Conservation (phyloP, 2,888 invertebrate genomes). For the Andrena praecox region DNA sequence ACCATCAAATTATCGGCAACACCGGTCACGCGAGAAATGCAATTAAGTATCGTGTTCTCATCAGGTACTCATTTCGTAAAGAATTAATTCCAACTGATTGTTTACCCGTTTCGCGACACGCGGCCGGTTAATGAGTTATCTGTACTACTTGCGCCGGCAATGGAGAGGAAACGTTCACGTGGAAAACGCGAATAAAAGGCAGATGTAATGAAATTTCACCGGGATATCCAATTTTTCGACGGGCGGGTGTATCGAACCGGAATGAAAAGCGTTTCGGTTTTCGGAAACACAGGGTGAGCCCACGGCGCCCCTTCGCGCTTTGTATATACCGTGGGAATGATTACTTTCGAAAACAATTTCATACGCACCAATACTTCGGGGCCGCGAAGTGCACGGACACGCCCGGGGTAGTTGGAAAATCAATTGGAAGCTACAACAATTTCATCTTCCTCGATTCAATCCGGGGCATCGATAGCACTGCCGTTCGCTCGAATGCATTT, state of each 20-base stretch:
- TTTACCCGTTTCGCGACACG: background rate
- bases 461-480: conserved; percentile 1
- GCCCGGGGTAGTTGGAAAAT: conserved; percentile 21
- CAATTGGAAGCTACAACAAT: conserved; percentile 42
- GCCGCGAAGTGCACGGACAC: background rate
- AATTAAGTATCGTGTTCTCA: background rate
- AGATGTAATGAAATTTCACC: background rate
- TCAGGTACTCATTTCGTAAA: background rate
- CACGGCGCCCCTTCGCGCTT: background rate
- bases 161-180: background rate
- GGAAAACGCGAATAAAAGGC: background rate
- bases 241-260: background rate
- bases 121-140: background rate
- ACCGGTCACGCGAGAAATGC: too few relatives aligned
- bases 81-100: background rate
- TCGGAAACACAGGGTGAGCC: background rate
- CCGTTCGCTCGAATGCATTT: conserved; percentile 6
- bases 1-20: too few relatives aligned
- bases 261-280: background rate
- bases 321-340: background rate
- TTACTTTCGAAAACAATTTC: conserved; percentile 24
- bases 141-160: background rate
- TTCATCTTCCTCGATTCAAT: conserved; percentile 37
- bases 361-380: background rate
- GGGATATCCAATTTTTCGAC: conserved; percentile 2